phyloP scores from a whole-genome alignment of 2,113 vertebrate species.

The Carollia perspicillata region DNA sequence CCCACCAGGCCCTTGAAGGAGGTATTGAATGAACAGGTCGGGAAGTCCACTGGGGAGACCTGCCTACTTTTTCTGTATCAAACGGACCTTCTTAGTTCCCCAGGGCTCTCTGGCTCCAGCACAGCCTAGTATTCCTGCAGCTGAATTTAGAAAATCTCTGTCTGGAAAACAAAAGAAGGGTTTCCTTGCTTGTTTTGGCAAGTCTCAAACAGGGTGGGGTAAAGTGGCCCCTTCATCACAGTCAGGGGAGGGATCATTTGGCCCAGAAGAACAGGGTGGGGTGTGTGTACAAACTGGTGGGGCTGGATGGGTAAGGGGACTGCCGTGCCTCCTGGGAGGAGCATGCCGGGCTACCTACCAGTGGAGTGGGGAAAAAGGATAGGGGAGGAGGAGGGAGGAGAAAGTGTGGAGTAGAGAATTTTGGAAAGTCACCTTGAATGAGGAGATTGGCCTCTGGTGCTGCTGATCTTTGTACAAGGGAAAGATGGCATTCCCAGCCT shows the following conservation, averaged over 20 bases:
- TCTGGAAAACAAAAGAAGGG: background rate
- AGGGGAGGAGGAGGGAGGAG: background rate
- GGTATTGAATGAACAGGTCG: background rate
- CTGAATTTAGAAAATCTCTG: background rate
- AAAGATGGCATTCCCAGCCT: background rate
- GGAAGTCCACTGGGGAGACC: background rate
- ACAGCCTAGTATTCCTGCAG: background rate
- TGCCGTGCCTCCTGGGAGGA: background rate
- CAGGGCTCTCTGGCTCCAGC: background rate
- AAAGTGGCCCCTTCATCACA: background rate
- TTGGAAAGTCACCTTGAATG: background rate
- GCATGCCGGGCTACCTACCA: background rate
- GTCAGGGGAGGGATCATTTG: background rate
- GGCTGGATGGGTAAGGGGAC: background rate
- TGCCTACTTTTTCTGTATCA: background rate
- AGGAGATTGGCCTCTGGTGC: background rate
- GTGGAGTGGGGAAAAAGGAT: background rate
- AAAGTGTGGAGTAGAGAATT: background rate
- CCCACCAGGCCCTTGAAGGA: background rate
- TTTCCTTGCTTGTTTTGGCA: background rate
- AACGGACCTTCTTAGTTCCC: background rate
- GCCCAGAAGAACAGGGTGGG: background rate
- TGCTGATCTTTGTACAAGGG: background rate
- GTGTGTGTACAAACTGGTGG: background rate
- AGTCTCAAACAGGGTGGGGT: background rate